Conservation (phyloP, 2,113 vertebrate genomes). For the Polypterus bichir region DNA sequence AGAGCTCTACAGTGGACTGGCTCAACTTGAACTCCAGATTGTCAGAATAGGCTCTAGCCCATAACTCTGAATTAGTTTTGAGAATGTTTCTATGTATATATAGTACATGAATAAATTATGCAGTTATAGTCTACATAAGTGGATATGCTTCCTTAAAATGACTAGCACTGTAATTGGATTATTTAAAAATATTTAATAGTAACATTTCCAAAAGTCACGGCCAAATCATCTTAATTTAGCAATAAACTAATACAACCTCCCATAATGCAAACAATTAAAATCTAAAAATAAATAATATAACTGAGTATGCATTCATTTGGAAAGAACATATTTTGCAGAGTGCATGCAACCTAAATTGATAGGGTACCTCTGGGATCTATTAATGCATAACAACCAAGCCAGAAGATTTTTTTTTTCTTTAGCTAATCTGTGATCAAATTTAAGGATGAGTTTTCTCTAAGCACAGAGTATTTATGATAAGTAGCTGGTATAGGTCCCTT, state of each 20-base stretch:
- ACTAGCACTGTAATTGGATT: too few relatives aligned
- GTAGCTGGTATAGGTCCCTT: constrained; percentile 15
- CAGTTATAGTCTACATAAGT: too few relatives aligned
- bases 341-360: not conserved
- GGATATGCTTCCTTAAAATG: too few relatives aligned
- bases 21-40: too few relatives aligned
- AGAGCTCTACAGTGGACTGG: too few relatives aligned
- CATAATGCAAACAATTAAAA: not conserved
- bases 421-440: not conserved
- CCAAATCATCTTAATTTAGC: not conserved
- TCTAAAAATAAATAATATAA: not conserved
- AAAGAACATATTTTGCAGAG: not conserved
- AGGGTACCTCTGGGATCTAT: not conserved
- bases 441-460: not conserved
- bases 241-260: not conserved
- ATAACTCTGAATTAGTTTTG: too few relatives aligned
- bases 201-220: too few relatives aligned
- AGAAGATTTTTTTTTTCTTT: not conserved
- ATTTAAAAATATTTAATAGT: too few relatives aligned
- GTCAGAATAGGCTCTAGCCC: too few relatives aligned
- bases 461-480: not conserved
- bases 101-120: too few relatives aligned
- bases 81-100: too few relatives aligned
- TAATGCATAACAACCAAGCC: not conserved
- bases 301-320: not conserved